Evolutionary conservation across 2,113 vertebrate species (phyloP), one percentile per base, ranked within the genome.

Genomic region (Zapornia atra): DNA sequence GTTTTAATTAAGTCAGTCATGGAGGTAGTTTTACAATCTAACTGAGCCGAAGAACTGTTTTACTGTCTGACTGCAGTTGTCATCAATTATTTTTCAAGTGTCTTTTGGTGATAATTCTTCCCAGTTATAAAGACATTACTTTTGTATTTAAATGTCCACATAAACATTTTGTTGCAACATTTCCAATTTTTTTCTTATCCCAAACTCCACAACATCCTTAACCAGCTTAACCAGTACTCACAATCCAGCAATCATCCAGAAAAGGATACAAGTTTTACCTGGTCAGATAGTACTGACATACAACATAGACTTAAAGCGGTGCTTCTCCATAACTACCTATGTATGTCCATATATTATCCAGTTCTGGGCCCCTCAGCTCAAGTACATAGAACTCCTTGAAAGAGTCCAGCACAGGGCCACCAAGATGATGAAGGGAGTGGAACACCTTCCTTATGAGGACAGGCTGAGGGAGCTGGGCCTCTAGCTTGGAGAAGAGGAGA

Each of bases 31-130:
- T 94, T 78, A 82, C 72, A 94, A 54, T 48, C 53, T 82, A 60
- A 44, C 57, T 90, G 36, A 86, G 77, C 82, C 80, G 70, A 82
- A 94, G 61, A 82, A 38, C 38, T 51, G 46, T 75, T 92, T 95
- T 78, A 87, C 59, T 26, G 38, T 34, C 42, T 76, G 65, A 71
- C 14, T 77, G 56, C 51, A 82, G 73, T 48, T 48, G 48, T 53
- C 44, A 91, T 53, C 81, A 89, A 53, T 81, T 90, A 80, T 79
- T 95, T 93, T 75, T 79, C 80, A 82, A 78, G 59, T 86, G 38
- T 33, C 56, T 70, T 91, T 85, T 60, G 80, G 53, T 85, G 48
- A 51, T 68, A 86, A 82, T 53, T 71, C 28, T 78, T 80, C 31
- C 68, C 36, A 44, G 36, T 63, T 91, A 81, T 34, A 83, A 28